Conservation (phyloP, 2,888 invertebrate genomes). For the Leistus spinibarbis region DNA sequence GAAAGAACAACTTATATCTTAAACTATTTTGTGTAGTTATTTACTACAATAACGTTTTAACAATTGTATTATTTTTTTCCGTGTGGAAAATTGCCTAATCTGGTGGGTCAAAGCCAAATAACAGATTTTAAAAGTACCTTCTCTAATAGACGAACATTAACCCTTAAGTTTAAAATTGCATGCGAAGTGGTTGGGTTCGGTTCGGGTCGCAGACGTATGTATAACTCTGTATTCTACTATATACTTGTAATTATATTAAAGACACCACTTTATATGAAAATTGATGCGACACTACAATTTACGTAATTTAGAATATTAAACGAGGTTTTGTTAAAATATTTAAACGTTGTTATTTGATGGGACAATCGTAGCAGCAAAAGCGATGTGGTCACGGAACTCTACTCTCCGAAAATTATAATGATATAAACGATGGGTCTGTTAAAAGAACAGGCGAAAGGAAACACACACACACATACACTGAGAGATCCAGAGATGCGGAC, state of each 20-base stretch:
- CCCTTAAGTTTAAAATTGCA: neutral
- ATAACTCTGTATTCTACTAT: neutral
- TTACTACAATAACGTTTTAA: too few relatives aligned
- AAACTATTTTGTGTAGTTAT: too few relatives aligned
- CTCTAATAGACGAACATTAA: neutral
- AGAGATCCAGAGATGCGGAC: neutral
- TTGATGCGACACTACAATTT: constrained; percentile 35
- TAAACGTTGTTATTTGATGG: constrained; percentile 37
- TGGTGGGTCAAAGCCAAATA: neutral
- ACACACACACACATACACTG: neutral
- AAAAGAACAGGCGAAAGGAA: neutral
- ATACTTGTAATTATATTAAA: constrained; percentile 35
- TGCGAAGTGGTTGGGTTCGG: neutral
- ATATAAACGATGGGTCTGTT: constrained; percentile 36
- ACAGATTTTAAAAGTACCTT: neutral
- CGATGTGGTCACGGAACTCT: constrained; percentile 32
- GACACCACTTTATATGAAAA: constrained; percentile 35
- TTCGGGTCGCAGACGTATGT: neutral
- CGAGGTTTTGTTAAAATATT: constrained; percentile 35
- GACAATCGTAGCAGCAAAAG: constrained; percentile 26
- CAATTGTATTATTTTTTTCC: too few relatives aligned
- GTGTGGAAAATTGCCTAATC: too few relatives aligned
- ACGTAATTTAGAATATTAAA: constrained; percentile 36
- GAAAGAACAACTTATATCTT: too few relatives aligned
- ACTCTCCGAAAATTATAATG: constrained; percentile 36